A percentile compares a stretch with the other conserved stretches of the same genome.
These are phyloP conservation scores for Harpalus rufipes DNA, from an alignment of 2,888 invertebrate genomes.

Conservation along the genomic window DNA sequence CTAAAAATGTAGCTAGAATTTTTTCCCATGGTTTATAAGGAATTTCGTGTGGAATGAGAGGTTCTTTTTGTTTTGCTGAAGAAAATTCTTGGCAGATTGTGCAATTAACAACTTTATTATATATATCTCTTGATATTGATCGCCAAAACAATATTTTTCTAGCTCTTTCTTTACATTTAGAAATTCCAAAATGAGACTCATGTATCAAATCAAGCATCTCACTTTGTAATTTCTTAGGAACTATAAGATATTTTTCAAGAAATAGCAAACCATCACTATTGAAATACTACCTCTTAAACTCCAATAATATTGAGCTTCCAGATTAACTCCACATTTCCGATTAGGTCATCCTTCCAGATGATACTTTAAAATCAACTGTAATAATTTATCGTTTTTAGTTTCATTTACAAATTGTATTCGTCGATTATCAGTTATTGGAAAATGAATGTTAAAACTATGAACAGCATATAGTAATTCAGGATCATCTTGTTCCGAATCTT, in stretches of 20 bases:
- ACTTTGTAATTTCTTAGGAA: constrained; percentile 55
- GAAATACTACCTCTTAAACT: too few relatives aligned
- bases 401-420: constrained; percentile 63
- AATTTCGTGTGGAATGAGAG: too few relatives aligned
- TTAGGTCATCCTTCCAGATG: too few relatives aligned
- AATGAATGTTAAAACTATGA: constrained; percentile 6
- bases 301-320: too few relatives aligned
- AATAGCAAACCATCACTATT: too few relatives aligned
- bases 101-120: constrained; percentile 64
- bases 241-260: constrained; percentile 43
- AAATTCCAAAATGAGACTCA: constrained; percentile 67
- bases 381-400: constrained; percentile 9
- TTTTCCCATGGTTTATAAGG: too few relatives aligned
- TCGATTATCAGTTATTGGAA: neutral
- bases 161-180: constrained; percentile 60
- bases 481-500: neutral
- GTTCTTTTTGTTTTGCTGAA: too few relatives aligned
- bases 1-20: too few relatives aligned
- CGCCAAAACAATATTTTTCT: constrained; percentile 68
- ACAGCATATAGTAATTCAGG: neutral
- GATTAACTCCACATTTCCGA: too few relatives aligned
- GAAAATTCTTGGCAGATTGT: too few relatives aligned
- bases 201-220: constrained; percentile 67
- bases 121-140: constrained; percentile 61
- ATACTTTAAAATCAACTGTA: too few relatives aligned